These are phyloP conservation scores for Lates japonicus DNA, from an alignment of 2,797 vertebrate genomes.

Conservation along the genomic window DNA sequence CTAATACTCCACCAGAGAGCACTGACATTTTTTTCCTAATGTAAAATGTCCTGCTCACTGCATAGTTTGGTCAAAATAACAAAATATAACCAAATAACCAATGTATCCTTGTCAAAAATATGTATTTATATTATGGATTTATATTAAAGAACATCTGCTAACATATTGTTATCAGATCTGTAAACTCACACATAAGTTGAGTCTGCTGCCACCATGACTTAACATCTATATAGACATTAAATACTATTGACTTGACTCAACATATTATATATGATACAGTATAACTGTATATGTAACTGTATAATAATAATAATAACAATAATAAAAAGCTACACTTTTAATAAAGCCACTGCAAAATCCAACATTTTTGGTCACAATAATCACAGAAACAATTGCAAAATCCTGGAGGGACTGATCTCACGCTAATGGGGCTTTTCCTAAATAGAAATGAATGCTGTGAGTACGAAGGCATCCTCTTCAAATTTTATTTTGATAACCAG, in stretches of 20 bases:
- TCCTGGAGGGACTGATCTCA: background rate
- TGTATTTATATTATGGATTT: background rate
- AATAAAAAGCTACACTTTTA: background rate
- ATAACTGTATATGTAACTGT: too few species aligned
- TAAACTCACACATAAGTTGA: too few species aligned
- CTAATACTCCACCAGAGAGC: background rate
- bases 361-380: too few species aligned
- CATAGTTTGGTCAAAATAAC: background rate
- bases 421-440: background rate
- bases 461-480: background rate
- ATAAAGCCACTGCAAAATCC: background rate
- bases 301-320: background rate
- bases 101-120: too few species aligned
- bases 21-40: too few species aligned
- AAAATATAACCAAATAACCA: background rate
- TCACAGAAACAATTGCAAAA: background rate
- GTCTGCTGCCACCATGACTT: background rate
- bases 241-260: background rate
- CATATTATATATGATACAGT: too few species aligned
- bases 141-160: too few species aligned
- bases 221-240: background rate
- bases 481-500: background rate
- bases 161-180: too few species aligned
- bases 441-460: background rate
- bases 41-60: too few species aligned